Evolutionary conservation across 2,797 vertebrate genomes (phyloP).

Genomic region (Pipistrellus pipistrellus): DNA sequence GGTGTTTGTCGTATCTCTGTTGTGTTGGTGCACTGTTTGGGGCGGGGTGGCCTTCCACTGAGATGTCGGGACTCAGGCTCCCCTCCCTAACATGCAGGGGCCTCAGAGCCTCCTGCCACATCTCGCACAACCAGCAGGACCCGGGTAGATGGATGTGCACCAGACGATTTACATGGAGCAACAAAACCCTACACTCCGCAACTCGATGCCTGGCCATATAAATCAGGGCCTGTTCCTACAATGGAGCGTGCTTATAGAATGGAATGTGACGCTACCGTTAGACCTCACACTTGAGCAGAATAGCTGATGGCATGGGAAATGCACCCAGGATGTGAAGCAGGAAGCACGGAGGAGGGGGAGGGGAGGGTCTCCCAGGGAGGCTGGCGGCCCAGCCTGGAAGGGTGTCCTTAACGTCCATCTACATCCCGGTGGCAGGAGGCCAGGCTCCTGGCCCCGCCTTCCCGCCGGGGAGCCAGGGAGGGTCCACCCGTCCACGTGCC

Average conservation of each 20-base stretch:
- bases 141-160: neutral
- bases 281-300: conserved; percentile 15
- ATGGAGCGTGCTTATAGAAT: neutral
- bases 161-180: neutral
- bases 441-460: neutral
- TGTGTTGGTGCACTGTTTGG: neutral
- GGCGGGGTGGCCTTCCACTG: neutral
- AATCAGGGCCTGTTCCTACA: neutral
- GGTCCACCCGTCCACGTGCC: neutral
- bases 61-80: neutral
- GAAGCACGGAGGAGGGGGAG: neutral
- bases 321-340: neutral
- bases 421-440: neutral
- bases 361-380: neutral
- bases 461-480: neutral
- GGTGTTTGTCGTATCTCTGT: neutral
- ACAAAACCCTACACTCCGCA: neutral
- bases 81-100: neutral
- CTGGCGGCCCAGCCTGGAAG: neutral
- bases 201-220: neutral
- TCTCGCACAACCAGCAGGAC: neutral
- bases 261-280: neutral
- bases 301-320: neutral
- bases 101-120: neutral
- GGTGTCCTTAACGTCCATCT: neutral